Evolutionary conservation across 1,140 invertebrate genomes (phyloP), one percentile per base, ranked within the genome.

Genomic region (Eurosta solidaginis): DNA sequence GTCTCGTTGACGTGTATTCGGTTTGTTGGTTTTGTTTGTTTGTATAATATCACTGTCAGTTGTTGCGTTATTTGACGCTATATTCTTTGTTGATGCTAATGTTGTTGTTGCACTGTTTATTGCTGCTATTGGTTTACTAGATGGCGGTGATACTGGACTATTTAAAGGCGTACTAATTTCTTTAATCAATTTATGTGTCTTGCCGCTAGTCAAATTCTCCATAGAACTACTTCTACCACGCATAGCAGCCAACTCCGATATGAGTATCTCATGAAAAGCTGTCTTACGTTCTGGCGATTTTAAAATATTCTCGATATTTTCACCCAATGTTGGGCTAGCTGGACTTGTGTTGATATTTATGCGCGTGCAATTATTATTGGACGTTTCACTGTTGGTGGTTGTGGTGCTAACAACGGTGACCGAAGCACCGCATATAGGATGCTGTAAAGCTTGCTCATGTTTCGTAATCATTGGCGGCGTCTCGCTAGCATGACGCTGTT

Each of bases 201-300:
- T 45, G 1, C 2, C 59, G 27, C 59, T 36, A 10, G 59, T 82
- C 81, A 87, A 75, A 76, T 85, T 84, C 54, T 87, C 85, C 80
- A 87, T 75, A 2, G 85, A 87, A 29, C 84, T 84, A 50, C 85
- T 85, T 45, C 83, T 79, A 74, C 81, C 83, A 29, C 84, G 83
- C 87, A 88, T 88, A 25, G 85, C 87, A 25, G 87, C 84, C 79
- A 88, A 77, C 80, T 88, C 87, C 2, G 87, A 88, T 49, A 88
- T 88, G 68, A 88, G 82, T 79, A 88, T 81, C 80, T 88, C 87
- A 73, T 88, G 87, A 76, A 88, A 88, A 47, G 83, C 82, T n/a
- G 81, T 81, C 80, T 88, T 88, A 79, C 80, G 85, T n/a, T 87
- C 86, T 1, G 86, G 81, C 1, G 85, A 82, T 27, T 78, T 75